Evolutionary conservation across 1,140 invertebrate species (phyloP), one percentile per base, ranked within the genome.

Genomic region (Steinernema khuongi): DNA sequence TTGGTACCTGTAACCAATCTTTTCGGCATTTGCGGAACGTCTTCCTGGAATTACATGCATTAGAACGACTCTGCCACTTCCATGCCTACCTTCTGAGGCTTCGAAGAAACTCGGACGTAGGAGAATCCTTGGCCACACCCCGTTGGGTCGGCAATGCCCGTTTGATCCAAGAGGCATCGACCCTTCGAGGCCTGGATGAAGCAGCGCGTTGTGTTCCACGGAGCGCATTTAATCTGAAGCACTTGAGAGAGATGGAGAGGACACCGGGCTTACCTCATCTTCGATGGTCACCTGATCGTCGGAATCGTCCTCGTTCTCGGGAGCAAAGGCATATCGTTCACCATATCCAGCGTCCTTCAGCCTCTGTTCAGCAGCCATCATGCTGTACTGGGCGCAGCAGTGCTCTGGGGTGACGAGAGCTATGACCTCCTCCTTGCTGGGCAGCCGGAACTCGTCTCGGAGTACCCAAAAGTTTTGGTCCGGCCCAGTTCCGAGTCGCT

Each of bases 391-490:
- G 0, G 94, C 91, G 86, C 96, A 99, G 83, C 96, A 99, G 79
- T 97, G 94, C 86, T 99, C 97, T 0, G 96, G 96, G 0, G 94
- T 96, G 0, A 99, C 94, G 93, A 98, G 96, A 0, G 93, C 92
- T 43, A 96, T 88, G 72, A 99, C 96, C 87, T 99, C 97, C 86
- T 99, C 97, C 86, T 99, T 96, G 0, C 93, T 94, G 0, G 97
- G 96, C 30, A 99, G 87, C 0, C 84, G 73, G 69, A 85, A 85
- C 36, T 86, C 83, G 0, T 79, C 76, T 31, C 73, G 43, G 7
- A 84, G 68, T 36, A 83, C 70, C 80, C 79, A 81, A 71, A 80
- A 83, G 33, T 80, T 83, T 32, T 79, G 70, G 26, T 82, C 85
- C 28, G 77, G 41, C 50, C 81, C 74, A 19, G 77, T 85, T 91